Percentiles rank a stretch among this genome's conserved stretches.
phyloP scores from a whole-genome alignment of 2,113 vertebrate species.

The Lagopus muta region DNA sequence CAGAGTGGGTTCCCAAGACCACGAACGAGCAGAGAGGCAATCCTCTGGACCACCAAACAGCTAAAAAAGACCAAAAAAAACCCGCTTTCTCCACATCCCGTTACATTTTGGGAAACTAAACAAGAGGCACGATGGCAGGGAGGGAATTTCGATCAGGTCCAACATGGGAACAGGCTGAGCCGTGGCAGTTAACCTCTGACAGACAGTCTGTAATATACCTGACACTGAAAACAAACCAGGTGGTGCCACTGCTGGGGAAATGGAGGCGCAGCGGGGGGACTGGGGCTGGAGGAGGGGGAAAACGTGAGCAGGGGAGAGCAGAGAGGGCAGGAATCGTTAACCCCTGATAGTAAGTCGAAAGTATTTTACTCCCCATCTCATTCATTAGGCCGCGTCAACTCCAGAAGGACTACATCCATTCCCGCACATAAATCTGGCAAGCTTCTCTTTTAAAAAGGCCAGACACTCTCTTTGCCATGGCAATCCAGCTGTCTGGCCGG shows the following conservation, averaged over 20 bases:
- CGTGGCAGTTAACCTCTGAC: conserved; percentile 53
- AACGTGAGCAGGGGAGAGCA: conserved; percentile 22
- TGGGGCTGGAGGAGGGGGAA: neutral
- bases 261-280: neutral
- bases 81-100: neutral
- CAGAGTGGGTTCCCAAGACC: neutral
- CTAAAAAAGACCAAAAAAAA: neutral
- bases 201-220: conserved; percentile 52
- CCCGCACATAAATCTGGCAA: conserved; percentile 49
- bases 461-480: conserved; percentile 47
- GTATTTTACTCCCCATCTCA: conserved; percentile 50
- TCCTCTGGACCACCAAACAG: neutral
- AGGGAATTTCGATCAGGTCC: neutral
- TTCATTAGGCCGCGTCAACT: conserved; percentile 56
- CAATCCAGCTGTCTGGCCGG: conserved; percentile 47
- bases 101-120: neutral
- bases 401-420: conserved; percentile 36
- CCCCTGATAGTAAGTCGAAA: conserved; percentile 42
- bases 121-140: neutral
- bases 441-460: conserved; percentile 62
- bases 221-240: conserved; percentile 68
- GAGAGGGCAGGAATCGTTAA: conserved; percentile 49
- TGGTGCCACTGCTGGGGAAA: conserved; percentile 44
- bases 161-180: neutral
- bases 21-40: neutral